Evolutionary conservation across 2,797 vertebrate genomes (phyloP), one percentile per base, ranked within the genome.

Genomic region (Scarus forsteni): DNA sequence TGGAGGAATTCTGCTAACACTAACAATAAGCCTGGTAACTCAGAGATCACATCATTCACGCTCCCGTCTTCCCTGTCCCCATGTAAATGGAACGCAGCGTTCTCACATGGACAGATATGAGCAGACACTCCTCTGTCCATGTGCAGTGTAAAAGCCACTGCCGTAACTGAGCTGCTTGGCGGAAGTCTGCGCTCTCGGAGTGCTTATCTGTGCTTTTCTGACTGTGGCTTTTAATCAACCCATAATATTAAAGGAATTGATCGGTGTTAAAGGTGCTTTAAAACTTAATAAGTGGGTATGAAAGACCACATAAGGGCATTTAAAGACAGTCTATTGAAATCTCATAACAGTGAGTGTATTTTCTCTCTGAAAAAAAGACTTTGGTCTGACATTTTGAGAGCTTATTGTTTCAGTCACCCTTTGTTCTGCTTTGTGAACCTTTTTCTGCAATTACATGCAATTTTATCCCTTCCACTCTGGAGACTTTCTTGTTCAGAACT

Each of bases 311-410:
- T 0, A 6, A 50, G 52, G 53, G 8, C 19, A 49, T 7, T 44
- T 35, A 6, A 56, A 16, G 50, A 12, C 8, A 16, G 70, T 60
- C 58, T 52, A 11, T 10, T 45, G 52, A 75, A 83, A 75, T 68
- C 42, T 39, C 8, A 50, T 68, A 51, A 62, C 74, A 63, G 44
- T 53, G n/a, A 71, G 44, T 64, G 57, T 44, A 69, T 77, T 77
- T 43, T 27, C 46, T 36, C 54, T 77, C 27, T 70, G 67, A 68
- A 75, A 54, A 64, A 82, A 73, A 40, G 11, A 81, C 75, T 81
- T 74, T 83, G 69, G 60, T 83, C 59, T 81, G 82, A 79, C 77
- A 77, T 71, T 74, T 73, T 80, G 60, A 84, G 71, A 75, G 83
- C 66, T 78, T 66, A 57, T 55, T 5, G 3, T 69, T 77, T 65